Percentiles rank a stretch among this genome's conserved stretches.
phyloP scores from a whole-genome alignment of 92 coral and sea anemone genomes.

The Zoanthus gigantus region DNA sequence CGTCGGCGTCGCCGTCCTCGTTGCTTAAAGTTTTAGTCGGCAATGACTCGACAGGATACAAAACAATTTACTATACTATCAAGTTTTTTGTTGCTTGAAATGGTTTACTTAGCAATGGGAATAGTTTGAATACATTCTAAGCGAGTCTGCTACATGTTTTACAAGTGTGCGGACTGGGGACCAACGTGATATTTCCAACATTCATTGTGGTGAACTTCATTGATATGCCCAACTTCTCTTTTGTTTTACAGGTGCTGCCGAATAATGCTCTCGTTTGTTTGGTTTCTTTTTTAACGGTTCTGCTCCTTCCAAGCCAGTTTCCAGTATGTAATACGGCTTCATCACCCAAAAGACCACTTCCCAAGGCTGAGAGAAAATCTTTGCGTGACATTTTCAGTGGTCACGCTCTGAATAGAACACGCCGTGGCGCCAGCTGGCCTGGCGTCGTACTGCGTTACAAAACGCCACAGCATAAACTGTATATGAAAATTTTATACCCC shows the following conservation, averaged over 20 bases:
- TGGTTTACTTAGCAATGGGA: too few species aligned
- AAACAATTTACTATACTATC: too few species aligned
- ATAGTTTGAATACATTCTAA: too few species aligned
- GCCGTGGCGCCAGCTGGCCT: slow-evolving; percentile 45
- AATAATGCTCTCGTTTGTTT: not conserved
- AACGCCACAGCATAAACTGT: slow-evolving; percentile 47
- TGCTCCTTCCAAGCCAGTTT: slow-evolving; percentile 6
- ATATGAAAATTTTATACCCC: slow-evolving; percentile 46
- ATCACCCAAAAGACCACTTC: not conserved
- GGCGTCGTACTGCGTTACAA: slow-evolving; percentile 20
- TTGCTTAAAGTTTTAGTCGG: too few species aligned
- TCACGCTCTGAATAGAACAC: slow-evolving; percentile 18
- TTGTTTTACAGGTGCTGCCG: slow-evolving; percentile 1
- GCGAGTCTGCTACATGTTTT: too few species aligned
- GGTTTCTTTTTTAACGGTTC: not conserved
- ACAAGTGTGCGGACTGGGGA: too few species aligned
- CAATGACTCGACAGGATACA: too few species aligned
- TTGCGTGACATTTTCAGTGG: not conserved
- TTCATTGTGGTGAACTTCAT: too few species aligned
- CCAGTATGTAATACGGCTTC: slow-evolving; percentile 2
- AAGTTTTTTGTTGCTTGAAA: too few species aligned
- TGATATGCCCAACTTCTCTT: not conserved
- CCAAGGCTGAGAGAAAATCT: not conserved
- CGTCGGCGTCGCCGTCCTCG: too few species aligned
- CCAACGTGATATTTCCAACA: too few species aligned